These are phyloP conservation scores for Apogon hyalosoma DNA, from an alignment of 2,797 vertebrate genomes.

Conservation along the genomic window DNA sequence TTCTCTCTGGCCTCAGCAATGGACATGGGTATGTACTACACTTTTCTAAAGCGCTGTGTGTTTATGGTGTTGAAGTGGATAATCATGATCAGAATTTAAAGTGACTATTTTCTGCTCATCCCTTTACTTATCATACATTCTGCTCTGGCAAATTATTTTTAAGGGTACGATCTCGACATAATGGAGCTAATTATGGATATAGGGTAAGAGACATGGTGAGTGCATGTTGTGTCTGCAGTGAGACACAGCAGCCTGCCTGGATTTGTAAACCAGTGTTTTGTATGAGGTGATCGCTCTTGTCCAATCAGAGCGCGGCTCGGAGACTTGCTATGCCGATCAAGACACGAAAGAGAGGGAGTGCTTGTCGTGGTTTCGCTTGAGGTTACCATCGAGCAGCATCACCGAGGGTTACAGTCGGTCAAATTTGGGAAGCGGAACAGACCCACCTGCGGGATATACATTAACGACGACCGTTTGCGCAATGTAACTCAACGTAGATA, in stretches of 20 bases:
- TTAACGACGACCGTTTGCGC: not conserved
- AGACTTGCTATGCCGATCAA: slow-evolving; percentile 79
- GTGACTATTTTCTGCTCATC: not conserved
- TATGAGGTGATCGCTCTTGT: slow-evolving; percentile 92
- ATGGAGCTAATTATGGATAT: not conserved
- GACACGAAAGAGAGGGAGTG: slow-evolving; percentile 68
- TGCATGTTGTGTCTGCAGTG: slow-evolving; percentile 41
- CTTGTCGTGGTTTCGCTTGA: slow-evolving; percentile 60
- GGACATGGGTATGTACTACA: too few relatives aligned
- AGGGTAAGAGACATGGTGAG: not conserved
- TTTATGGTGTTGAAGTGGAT: not conserved
- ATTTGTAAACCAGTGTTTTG: slow-evolving; percentile 84
- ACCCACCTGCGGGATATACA: slow-evolving; percentile 2
- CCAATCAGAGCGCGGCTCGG: slow-evolving; percentile 89
- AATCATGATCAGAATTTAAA: not conserved
- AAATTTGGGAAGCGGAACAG: slow-evolving; percentile 30
- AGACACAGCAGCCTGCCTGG: slow-evolving; percentile 40
- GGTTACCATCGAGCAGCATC: slow-evolving; percentile 88
- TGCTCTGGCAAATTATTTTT: not conserved
- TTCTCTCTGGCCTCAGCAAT: not conserved
- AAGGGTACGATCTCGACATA: not conserved
- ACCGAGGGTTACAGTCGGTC: slow-evolving; percentile 81
- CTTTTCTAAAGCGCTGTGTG: not conserved
- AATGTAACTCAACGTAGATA: slow-evolving; percentile 1
- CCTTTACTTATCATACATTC: not conserved